These are phyloP conservation scores for Spisula solida DNA, from an alignment of 2,888 invertebrate genomes.

Conservation along the genomic window DNA sequence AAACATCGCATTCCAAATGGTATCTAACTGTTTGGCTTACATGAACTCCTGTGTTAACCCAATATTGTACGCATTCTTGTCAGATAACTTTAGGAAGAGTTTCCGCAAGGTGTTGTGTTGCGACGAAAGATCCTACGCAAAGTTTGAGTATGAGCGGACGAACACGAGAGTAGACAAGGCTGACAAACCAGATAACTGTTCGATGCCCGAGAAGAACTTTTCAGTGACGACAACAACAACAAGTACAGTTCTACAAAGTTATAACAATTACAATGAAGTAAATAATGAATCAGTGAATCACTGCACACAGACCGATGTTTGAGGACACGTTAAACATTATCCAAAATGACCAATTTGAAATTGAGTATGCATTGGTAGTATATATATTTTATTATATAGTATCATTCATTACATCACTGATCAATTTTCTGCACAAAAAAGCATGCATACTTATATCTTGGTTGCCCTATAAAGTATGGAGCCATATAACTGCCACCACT, in stretches of 20 bases:
- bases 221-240: slow-evolving; percentile 51
- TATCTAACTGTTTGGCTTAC: slow-evolving; percentile 90
- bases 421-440: too few relatives aligned
- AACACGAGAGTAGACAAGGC: slow-evolving; percentile 70
- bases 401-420: too few relatives aligned
- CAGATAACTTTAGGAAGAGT: slow-evolving; percentile 97
- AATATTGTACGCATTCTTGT: slow-evolving; percentile 96
- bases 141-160: slow-evolving; percentile 82
- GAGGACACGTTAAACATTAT: not conserved
- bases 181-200: slow-evolving; percentile 50
- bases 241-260: slow-evolving; percentile 58
- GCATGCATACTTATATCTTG: too few relatives aligned
- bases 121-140: slow-evolving; percentile 68
- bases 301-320: slow-evolving; percentile 68
- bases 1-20: slow-evolving; percentile 89
- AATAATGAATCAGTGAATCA: slow-evolving; percentile 65
- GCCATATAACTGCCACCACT: too few relatives aligned
- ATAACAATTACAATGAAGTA: slow-evolving; percentile 51
- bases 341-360: not conserved
- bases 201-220: slow-evolving; percentile 16
- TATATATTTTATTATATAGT: too few relatives aligned
- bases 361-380: not conserved
- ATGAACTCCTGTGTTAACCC: slow-evolving; percentile 98
- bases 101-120: slow-evolving; percentile 89
- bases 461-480: too few relatives aligned